Percentiles rank a stretch among this genome's conserved stretches.
These are phyloP conservation scores for Luperina nickerlii DNA, from an alignment of 2,888 invertebrate species.

Conservation along the genomic window DNA sequence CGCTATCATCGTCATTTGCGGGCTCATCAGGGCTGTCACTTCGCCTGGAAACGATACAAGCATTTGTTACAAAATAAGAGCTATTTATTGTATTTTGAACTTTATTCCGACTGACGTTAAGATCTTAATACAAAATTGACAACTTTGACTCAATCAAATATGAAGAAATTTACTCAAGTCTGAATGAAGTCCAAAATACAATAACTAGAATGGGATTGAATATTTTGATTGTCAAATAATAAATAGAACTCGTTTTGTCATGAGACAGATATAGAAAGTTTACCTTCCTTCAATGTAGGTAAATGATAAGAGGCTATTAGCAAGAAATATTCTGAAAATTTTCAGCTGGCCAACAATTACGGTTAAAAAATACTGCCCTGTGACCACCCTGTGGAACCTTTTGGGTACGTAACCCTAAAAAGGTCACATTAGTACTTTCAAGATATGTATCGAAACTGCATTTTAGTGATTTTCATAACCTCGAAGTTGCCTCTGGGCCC, in stretches of 20 bases:
- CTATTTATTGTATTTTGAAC: background rate
- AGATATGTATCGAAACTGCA: background rate
- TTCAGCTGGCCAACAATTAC: background rate
- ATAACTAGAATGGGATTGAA: background rate
- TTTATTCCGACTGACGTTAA: background rate
- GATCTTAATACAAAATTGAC: background rate
- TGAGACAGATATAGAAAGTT: background rate
- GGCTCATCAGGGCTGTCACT: conserved; percentile 17
- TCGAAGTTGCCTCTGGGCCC: background rate
- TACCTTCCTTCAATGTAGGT: background rate
- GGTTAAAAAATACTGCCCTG: background rate
- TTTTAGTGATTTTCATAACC: background rate
- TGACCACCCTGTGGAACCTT: background rate
- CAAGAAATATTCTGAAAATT: background rate
- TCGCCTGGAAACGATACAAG: conserved; percentile 11
- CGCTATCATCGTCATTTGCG: conserved; percentile 7
- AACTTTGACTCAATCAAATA: background rate
- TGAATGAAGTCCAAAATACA: background rate
- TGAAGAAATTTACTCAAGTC: background rate
- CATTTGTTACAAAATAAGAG: background rate
- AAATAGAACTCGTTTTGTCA: background rate
- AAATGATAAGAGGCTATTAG: background rate
- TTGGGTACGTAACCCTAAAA: background rate
- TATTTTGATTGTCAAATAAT: background rate
- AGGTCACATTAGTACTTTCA: background rate